Percentiles rank a stretch among this genome's conserved stretches.
Conservation (phyloP, 2,888 invertebrate species). For the Epinotia nisella region DNA sequence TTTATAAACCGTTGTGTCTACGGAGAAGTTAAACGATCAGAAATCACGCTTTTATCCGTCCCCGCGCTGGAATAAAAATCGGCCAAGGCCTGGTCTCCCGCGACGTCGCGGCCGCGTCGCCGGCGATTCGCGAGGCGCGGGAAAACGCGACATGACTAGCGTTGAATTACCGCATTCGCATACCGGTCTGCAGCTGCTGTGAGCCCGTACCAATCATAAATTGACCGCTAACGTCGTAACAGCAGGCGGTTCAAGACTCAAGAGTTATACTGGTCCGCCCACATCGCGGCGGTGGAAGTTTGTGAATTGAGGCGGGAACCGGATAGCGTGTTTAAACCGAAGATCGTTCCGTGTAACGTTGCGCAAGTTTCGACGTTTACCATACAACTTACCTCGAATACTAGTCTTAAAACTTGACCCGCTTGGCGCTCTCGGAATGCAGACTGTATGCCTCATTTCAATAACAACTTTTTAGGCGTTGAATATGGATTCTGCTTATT, state of each 20-base stretch:
- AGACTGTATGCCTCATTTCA: constrained; percentile 25
- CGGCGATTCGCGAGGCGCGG: constrained; percentile 33
- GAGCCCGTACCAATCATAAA: background rate
- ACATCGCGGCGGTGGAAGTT: background rate
- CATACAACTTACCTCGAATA: constrained; percentile 49
- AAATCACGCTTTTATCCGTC: constrained; percentile 52
- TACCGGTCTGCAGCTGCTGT: background rate
- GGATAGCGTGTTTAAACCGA: constrained; percentile 69
- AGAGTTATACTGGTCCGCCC: constrained; percentile 1
- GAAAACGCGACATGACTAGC: constrained; percentile 15
- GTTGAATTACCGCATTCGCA: constrained; percentile 8
- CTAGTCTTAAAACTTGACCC: constrained; percentile 52
- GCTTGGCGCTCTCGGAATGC: constrained; percentile 41
- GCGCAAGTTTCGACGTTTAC: constrained; percentile 61
- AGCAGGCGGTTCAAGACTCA: background rate
- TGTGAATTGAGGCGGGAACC: constrained; percentile 48
- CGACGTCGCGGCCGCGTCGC: constrained; percentile 45
- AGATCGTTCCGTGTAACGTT: constrained; percentile 63
- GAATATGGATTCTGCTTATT: background rate
- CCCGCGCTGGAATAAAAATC: constrained; percentile 50
- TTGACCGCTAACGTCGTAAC: background rate
- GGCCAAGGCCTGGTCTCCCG: constrained; percentile 60
- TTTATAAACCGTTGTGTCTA: constrained; percentile 13
- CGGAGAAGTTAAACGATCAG: constrained; percentile 48
- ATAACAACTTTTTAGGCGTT: constrained; percentile 23